phyloP scores from a whole-genome alignment of 2,113 vertebrate genomes.

The Ibidorhyncha struthersii region DNA sequence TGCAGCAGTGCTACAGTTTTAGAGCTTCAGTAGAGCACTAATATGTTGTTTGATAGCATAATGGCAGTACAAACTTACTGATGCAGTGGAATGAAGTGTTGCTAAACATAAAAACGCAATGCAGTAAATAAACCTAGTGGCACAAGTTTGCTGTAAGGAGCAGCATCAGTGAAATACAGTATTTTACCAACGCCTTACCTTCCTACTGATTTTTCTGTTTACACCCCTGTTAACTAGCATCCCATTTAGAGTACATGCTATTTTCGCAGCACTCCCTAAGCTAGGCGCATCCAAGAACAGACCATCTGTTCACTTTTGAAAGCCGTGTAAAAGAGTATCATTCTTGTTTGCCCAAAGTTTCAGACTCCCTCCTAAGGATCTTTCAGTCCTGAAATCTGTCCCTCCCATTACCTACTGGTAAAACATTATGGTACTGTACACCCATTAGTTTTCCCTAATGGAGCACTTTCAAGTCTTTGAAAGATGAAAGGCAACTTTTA shows the following conservation, averaged over 20 bases:
- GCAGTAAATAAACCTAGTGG: constrained; percentile 18
- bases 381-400: background rate
- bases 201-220: constrained; percentile 29
- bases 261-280: constrained; percentile 39
- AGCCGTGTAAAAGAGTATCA: background rate
- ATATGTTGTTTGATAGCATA: constrained; percentile 15
- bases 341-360: background rate
- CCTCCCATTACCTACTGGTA: background rate
- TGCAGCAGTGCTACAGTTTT: background rate
- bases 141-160: background rate
- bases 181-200: background rate
- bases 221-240: constrained; percentile 24
- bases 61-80: background rate
- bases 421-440: background rate
- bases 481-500: background rate
- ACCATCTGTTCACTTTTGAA: constrained; percentile 38
- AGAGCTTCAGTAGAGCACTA: background rate
- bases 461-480: background rate
- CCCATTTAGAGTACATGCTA: background rate
- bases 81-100: background rate
- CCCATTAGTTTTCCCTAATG: background rate
- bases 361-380: background rate
- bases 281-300: background rate
- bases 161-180: background rate
- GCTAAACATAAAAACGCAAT: constrained; percentile 29